Percentiles rank a stretch among this genome's conserved stretches.
phyloP scores from a whole-genome alignment of 2,113 vertebrate species.

The Pollachius pollachius region DNA sequence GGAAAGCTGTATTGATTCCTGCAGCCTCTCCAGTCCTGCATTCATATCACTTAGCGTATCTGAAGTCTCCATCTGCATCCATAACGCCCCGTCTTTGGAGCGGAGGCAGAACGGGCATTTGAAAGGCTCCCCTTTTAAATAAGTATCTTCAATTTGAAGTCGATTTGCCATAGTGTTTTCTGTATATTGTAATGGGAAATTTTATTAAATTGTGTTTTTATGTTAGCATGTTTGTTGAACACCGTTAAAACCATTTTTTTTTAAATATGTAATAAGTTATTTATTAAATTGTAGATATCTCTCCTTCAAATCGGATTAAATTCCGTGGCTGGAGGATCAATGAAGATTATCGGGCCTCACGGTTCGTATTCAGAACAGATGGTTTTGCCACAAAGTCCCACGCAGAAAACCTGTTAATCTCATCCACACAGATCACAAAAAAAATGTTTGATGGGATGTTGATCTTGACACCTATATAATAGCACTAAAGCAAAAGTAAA shows the following conservation, averaged over 20 bases:
- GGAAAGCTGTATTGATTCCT: conserved; percentile 58
- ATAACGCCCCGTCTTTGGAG: conserved; percentile 9
- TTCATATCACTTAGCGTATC: conserved; percentile 31
- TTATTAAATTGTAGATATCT: conserved; percentile 21
- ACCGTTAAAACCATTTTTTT: too few species aligned
- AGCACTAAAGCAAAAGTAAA: too few species aligned
- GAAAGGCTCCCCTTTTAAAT: not conserved
- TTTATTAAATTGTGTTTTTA: too few species aligned
- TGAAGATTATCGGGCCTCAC: conserved; percentile 7
- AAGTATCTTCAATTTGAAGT: too few species aligned
- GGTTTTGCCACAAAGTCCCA: conserved; percentile 46
- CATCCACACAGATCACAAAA: conserved; percentile 19
- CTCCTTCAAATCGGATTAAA: not conserved
- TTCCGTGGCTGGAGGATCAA: conserved; percentile 43
- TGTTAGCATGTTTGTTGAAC: too few species aligned
- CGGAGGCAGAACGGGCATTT: conserved; percentile 20
- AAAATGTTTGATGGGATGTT: conserved; percentile 19
- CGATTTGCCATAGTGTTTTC: too few species aligned
- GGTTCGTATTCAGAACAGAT: conserved; percentile 52
- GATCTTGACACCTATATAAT: conserved; percentile 1
- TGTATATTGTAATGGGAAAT: too few species aligned
- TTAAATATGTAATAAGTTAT: too few species aligned
- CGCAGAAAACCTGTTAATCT: conserved; percentile 47
- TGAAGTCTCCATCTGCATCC: conserved; percentile 29
- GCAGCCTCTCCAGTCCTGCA: conserved; percentile 35